Base-by-base conservation (phyloP, 2,113 vertebrate genomes). In the Vidua macroura region DNA sequence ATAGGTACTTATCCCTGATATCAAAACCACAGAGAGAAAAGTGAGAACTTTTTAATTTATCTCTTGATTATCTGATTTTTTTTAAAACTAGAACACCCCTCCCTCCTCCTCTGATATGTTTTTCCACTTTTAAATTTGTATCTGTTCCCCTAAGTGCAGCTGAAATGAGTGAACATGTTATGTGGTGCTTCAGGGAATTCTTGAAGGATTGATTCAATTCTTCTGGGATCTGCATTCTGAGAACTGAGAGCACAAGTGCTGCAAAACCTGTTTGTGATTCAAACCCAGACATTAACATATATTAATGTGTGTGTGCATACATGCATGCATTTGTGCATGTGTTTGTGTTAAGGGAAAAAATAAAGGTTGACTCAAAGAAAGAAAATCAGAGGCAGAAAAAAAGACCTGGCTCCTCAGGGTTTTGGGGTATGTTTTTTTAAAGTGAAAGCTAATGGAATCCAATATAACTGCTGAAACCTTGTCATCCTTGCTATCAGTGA, bases 371-470 rank as follows among this genome's bases (percentile, higher is more conserved):
- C 64, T 93, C 35, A 85, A 95, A 96, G 69, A 60, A 69, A 86
- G 70, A 90, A 90, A 90, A 53, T 27, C 39, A 68, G 52, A 55
- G 27, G 13, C 28, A 77, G 53, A 72, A 81, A 82, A 91, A 75
- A 78, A 44, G 5, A 13, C 9, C 44, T 67, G 49, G 58, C 85
- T 97, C 92, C 85, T 77, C 20, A 83, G 95, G 88, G 83, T 31
- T 74, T 93, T 55, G 5, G 81, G 6, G 21, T 86, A 90, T 94
- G 46, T 2, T 44, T 83, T 95, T 96, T 96, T 96, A 92, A 95
- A 96, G 85, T 66, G 93, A 92, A 92, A 96, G 90, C 69, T 97
- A 98, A 97, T 97, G 97, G 97, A 98, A 98, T 98, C 97, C 97
- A 98, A 97, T 95, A 96, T 95, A 95, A 88, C 96, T 97, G 95